Conservation (phyloP, 2,113 vertebrate species). For the Actenoides hombroni region DNA sequence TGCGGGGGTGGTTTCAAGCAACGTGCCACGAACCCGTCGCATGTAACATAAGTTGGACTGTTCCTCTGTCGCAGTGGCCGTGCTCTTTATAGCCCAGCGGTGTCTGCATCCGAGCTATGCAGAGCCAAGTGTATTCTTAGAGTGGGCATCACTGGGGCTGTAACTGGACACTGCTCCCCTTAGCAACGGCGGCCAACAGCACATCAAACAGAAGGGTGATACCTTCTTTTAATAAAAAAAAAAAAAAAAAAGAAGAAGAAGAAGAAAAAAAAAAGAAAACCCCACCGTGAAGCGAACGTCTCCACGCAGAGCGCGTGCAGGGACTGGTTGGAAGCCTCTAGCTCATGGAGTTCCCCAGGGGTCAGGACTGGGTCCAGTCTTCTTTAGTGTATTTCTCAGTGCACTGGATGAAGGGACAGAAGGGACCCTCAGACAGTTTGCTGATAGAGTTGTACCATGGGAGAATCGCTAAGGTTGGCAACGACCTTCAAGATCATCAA, state of each 20-base stretch:
- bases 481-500: no score
- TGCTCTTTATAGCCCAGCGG: conserved; percentile 79
- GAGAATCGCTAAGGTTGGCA: no score
- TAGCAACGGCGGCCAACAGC: conserved; percentile 77
- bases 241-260: background rate
- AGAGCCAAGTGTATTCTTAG: conserved; percentile 81
- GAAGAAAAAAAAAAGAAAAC: no score
- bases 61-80: conserved; percentile 65
- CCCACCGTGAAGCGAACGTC: background rate
- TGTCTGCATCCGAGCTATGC: conserved; percentile 79
- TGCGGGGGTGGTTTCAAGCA: background rate
- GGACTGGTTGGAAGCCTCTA: background rate
- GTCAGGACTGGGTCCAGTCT: background rate
- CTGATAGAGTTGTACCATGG: background rate
- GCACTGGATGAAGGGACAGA: background rate
- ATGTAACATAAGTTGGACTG: conserved; percentile 73
- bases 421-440: background rate
- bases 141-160: conserved; percentile 75
- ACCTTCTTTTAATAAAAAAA: conserved; percentile 62
- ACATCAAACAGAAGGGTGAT: conserved; percentile 80
- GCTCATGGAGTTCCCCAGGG: background rate
- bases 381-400: background rate
- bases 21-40: conserved; percentile 15
- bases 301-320: background rate
- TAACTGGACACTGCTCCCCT: conserved; percentile 76